phyloP scores from a whole-genome alignment of 2,797 vertebrate species.

The Enteromius unitaeniatus region DNA sequence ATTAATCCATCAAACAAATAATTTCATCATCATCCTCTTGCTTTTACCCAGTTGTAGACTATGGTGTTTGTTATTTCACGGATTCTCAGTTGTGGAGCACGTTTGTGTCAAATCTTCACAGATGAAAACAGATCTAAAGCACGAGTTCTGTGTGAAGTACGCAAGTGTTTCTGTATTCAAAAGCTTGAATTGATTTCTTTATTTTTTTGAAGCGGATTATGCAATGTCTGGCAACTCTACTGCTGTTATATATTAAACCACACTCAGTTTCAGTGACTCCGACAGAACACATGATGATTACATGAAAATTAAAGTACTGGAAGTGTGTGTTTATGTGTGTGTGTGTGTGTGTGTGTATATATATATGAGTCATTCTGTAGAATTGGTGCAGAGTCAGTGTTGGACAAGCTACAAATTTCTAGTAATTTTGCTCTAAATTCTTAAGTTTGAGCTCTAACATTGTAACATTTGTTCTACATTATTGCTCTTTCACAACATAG shows the following conservation, averaged over 20 bases:
- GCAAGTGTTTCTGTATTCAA: background rate
- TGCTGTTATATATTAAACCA: background rate
- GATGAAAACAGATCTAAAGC: conserved; percentile 6
- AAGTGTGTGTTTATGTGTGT: background rate
- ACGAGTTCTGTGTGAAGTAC: background rate
- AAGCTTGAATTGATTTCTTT: background rate
- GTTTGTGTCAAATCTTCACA: background rate
- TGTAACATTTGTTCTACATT: no score
- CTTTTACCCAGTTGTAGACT: background rate
- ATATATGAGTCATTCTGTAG: no score
- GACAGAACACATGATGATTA: background rate
- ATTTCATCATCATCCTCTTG: background rate
- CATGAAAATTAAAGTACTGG: background rate
- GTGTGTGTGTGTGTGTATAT: background rate
- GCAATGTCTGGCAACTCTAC: background rate
- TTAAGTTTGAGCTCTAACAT: no score
- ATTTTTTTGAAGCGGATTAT: background rate
- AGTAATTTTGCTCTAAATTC: background rate
- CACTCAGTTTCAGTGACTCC: background rate
- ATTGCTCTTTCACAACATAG: no score
- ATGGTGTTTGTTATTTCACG: conserved; percentile 22
- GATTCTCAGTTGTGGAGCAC: background rate
- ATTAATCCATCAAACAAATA: conserved; percentile 31
- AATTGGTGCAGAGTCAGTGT: no score
- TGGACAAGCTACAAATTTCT: background rate